Percentiles rank a stretch among this genome's conserved stretches.
These are phyloP conservation scores for Chaetodon auriga DNA, from an alignment of 2,113 vertebrate species.

Conservation along the genomic window DNA sequence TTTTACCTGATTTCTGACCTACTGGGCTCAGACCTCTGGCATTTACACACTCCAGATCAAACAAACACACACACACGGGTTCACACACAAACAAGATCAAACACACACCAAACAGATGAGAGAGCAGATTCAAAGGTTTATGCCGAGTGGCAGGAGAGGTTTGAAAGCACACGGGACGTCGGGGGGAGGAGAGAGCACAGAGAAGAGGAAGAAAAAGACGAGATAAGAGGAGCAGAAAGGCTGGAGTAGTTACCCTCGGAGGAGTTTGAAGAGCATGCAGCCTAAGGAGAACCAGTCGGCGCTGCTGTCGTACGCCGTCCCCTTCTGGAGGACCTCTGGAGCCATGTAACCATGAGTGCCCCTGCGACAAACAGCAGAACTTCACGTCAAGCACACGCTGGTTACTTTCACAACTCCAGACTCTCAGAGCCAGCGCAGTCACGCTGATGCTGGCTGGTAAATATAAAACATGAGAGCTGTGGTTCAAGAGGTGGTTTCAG, in stretches of 20 bases:
- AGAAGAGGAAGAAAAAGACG: not conserved
- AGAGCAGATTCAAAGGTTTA: conserved; percentile 42
- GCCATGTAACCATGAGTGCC: conserved; percentile 99
- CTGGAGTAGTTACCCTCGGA: conserved; percentile 90
- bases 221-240: not conserved
- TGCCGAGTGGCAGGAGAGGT: conserved; percentile 29
- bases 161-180: conserved; percentile 43
- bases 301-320: conserved; percentile 97
- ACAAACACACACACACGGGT: conserved; percentile 65
- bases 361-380: conserved; percentile 73
- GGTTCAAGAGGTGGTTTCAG: not conserved
- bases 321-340: conserved; percentile 98
- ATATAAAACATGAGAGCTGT: too few relatives aligned
- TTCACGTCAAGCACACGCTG: conserved; percentile 3
- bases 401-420: not conserved
- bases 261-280: conserved; percentile 99
- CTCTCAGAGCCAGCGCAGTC: too few relatives aligned
- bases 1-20: conserved; percentile 69
- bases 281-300: conserved; percentile 99
- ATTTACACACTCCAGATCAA: conserved; percentile 84
- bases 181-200: not conserved
- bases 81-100: conserved; percentile 54
- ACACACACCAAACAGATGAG: conserved; percentile 50
- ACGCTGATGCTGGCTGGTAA: too few relatives aligned
- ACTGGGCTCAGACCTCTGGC: conserved; percentile 77